Evolutionary conservation across 2,888 invertebrate species (phyloP).

Genomic region (Neria commutata): DNA sequence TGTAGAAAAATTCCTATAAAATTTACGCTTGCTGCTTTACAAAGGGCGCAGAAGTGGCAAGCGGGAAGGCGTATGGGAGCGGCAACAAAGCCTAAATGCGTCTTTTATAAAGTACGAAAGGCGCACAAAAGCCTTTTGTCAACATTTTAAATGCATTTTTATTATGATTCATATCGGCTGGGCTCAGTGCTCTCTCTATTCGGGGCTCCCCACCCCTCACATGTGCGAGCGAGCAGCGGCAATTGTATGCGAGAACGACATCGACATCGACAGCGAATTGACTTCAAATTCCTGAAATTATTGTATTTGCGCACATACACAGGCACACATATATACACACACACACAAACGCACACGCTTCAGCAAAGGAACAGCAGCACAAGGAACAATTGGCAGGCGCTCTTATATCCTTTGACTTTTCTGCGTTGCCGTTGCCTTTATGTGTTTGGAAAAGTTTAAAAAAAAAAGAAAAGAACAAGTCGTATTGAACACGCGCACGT

Average conservation of each 20-base stretch:
- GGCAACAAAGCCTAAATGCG: conserved; percentile 22
- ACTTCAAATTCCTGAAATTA: conserved; percentile 58
- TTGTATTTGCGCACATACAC: conserved; percentile 45
- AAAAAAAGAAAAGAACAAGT: too few species aligned
- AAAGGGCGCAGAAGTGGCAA: conserved; percentile 31
- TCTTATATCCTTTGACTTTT: conserved; percentile 7
- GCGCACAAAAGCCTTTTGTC: conserved; percentile 48
- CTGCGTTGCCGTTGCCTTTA: background rate
- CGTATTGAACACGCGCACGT: conserved; percentile 56
- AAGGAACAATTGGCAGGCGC: conserved; percentile 17
- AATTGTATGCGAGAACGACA: conserved; percentile 35
- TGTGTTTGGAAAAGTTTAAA: conserved; percentile 41
- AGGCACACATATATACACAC: conserved; percentile 11
- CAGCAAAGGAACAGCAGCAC: background rate
- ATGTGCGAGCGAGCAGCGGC: conserved; percentile 24
- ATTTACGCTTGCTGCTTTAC: conserved; percentile 16
- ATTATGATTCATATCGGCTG: conserved; percentile 54
- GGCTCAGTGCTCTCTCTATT: conserved; percentile 12
- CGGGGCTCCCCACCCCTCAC: background rate
- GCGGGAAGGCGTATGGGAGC: background rate
- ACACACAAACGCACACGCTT: conserved; percentile 18
- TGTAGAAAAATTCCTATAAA: conserved; percentile 6
- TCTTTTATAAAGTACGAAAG: conserved; percentile 35
- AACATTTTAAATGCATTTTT: conserved; percentile 59
- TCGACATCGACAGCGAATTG: conserved; percentile 46